Evolutionary conservation across 2,888 invertebrate genomes (phyloP), one percentile per base, ranked within the genome.

Genomic region (Leptopilina syphax): DNA sequence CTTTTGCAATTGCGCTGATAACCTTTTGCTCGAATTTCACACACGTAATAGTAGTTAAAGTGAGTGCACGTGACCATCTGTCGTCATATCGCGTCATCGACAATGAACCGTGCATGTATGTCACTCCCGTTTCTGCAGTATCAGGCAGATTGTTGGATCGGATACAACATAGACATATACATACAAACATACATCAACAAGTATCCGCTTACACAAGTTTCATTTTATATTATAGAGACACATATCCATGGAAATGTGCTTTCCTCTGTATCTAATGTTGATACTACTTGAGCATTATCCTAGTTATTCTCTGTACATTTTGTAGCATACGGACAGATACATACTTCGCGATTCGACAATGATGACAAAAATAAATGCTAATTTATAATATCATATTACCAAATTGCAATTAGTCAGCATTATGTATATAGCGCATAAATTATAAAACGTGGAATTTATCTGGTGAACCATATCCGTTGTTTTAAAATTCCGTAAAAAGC

Each of bases 21-120:
- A 67, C 44, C 44, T 67, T 41, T 67, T n/a, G 34, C 13, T 44
- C 41, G 67, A 41, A 67, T 67, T 67, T 12, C 67, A 41, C 41
- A 67, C 41, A 67, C 67, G 41, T 67, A 44, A 67, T 10, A 41
- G 67, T 13, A 41, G 67, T 67, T 67, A 18, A 7, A 13, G 41
- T 41, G 67, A 67, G 67, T 41, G 63, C 81, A 76, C 80, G 78
- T 77, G 82, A 84, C 79, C 81, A 82, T 79, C 50, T 79, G 66
- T 76, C 70, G 80, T 73, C 70, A 80, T 76, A 79, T 67, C 65
- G 79, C 73, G 73, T 81, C 81, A 67, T 67, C 67, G 7, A n/a
- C 67, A 67, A 44, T 44, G 24, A 65, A 65, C 60, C 60, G 60
- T n/a, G n/a, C 67, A 67, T 8, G 41, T 67, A 44, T 67, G 44